Percentiles rank a stretch among this genome's conserved stretches.
Evolutionary conservation across 2,113 vertebrate genomes (phyloP).

Genomic region (Gallinago undulata): DNA sequence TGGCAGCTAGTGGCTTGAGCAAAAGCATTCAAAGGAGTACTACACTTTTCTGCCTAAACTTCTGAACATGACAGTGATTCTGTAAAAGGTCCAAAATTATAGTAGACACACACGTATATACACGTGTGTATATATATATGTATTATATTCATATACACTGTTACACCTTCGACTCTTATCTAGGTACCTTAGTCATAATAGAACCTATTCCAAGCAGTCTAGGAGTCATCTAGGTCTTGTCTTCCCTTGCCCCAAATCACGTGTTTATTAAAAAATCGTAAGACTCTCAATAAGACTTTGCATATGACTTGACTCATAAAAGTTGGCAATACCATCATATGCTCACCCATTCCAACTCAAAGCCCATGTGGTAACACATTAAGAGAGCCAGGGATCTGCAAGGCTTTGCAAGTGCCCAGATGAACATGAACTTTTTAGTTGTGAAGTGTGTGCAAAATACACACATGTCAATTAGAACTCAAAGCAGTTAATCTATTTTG

Average conservation of each 20-base stretch:
- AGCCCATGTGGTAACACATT: neutral
- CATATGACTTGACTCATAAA: neutral
- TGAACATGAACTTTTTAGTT: neutral
- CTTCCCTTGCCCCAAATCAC: neutral
- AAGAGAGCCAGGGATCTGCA: neutral
- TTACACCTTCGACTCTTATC: neutral
- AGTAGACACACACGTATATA: neutral
- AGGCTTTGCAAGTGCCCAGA: neutral
- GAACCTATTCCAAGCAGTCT: neutral
- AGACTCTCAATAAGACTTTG: neutral
- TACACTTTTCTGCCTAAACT: neutral
- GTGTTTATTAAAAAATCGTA: neutral
- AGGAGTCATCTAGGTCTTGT: neutral
- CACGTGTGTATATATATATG: rapidly evolving
- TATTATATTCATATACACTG: neutral
- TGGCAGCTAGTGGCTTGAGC: neutral
- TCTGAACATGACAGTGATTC: neutral
- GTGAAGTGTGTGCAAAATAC: neutral
- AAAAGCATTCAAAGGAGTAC: neutral
- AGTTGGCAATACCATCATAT: neutral
- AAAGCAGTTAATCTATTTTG: neutral
- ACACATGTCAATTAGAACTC: neutral
- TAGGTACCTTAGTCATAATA: neutral
- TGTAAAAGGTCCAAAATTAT: neutral
- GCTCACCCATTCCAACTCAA: neutral